These are phyloP conservation scores for Patagioenas fasciata DNA, from an alignment of 2,113 vertebrate genomes.

Conservation along the genomic window DNA sequence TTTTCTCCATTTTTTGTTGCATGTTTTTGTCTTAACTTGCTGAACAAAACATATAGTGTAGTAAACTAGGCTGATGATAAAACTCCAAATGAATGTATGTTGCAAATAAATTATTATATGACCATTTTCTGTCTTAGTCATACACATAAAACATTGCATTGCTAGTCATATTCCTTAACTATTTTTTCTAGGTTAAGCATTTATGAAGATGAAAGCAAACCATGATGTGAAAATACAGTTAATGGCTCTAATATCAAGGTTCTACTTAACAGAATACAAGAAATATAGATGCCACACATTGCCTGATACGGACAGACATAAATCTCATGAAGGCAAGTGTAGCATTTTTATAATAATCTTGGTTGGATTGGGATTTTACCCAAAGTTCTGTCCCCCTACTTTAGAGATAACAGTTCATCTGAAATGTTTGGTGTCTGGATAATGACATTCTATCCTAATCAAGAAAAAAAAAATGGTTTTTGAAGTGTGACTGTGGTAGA, in stretches of 20 bases:
- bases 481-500: background rate
- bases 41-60: background rate
- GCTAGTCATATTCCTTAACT: background rate
- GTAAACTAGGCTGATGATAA: background rate
- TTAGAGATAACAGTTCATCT: background rate
- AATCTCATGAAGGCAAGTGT: background rate
- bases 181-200: background rate
- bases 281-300: background rate
- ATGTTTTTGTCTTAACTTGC: background rate
- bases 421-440: background rate
- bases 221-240: background rate
- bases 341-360: background rate
- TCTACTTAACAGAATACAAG: background rate
- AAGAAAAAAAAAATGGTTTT: background rate
- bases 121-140: background rate
- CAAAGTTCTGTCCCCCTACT: background rate
- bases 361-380: background rate
- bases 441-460: background rate
- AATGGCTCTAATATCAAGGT: background rate
- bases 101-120: background rate
- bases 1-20: background rate
- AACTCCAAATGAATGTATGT: background rate
- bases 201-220: background rate
- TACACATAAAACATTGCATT: background rate
- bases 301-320: background rate